Evolutionary conservation across 2,113 vertebrate species (phyloP).

Genomic region (Hippopotamus amphibius): DNA sequence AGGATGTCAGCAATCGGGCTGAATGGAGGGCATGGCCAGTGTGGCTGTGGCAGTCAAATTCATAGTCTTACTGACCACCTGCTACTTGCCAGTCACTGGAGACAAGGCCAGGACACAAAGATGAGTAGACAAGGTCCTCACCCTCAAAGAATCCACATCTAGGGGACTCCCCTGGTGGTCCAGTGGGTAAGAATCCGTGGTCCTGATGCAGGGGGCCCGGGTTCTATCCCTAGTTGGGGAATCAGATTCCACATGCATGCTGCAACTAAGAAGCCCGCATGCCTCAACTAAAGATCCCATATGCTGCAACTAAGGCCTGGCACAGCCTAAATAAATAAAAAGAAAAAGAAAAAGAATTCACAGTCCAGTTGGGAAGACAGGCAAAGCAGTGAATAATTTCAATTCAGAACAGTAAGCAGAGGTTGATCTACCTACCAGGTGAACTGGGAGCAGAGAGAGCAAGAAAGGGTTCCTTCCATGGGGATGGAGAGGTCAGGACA

Average conservation of each 20-base stretch:
- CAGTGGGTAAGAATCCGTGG: no score
- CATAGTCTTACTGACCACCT: background rate
- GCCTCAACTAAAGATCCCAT: no score
- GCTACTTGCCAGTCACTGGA: background rate
- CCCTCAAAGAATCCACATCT: background rate
- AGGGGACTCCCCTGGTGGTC: no score
- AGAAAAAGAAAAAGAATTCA: no score
- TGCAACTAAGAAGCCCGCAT: no score
- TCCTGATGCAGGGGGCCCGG: no score
- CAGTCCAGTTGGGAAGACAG: background rate
- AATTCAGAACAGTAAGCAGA: background rate
- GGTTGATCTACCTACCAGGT: background rate
- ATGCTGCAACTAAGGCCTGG: no score
- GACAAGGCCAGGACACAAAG: background rate
- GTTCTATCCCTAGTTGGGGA: no score
- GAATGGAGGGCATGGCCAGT: background rate
- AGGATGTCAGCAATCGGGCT: background rate
- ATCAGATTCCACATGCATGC: no score
- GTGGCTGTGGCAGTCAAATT: background rate
- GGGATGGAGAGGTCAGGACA: background rate
- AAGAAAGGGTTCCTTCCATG: background rate
- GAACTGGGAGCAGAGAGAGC: background rate
- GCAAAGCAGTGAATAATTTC: background rate
- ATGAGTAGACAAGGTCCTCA: background rate
- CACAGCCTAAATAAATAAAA: no score